These are phyloP conservation scores for Papilio machaon DNA, from an alignment of 1,140 invertebrate species.

Conservation along the genomic window DNA sequence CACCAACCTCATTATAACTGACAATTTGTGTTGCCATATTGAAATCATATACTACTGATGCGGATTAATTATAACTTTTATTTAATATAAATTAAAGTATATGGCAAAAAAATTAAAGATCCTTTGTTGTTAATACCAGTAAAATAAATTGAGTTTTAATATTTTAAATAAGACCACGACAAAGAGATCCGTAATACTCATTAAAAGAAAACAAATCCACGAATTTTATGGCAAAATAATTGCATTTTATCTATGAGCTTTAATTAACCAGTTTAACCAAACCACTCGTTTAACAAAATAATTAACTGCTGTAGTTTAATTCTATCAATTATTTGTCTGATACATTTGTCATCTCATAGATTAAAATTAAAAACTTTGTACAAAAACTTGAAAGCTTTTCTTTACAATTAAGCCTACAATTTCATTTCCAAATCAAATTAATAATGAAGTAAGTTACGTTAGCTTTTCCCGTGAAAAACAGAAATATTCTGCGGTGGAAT, in stretches of 20 bases:
- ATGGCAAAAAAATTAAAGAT: background rate
- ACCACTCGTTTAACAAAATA: background rate
- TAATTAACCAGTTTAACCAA: background rate
- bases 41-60: constrained; percentile 23
- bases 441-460: background rate
- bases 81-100: background rate
- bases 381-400: no score
- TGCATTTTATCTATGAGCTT: no score
- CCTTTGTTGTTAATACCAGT: background rate
- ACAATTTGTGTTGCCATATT: constrained; percentile 49
- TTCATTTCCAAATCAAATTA: background rate
- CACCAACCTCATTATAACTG: constrained; percentile 68
- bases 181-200: no score
- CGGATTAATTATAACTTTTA: background rate
- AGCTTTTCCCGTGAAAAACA: background rate
- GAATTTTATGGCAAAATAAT: no score
- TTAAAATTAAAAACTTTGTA: no score
- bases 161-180: no score
- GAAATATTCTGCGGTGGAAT: background rate
- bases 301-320: no score
- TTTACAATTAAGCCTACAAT: background rate
- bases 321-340: no score
- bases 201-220: background rate
- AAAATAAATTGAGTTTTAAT: no score
- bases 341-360: background rate